phyloP scores from a whole-genome alignment of 1,140 invertebrate genomes.

The Lepidurus packardi region DNA sequence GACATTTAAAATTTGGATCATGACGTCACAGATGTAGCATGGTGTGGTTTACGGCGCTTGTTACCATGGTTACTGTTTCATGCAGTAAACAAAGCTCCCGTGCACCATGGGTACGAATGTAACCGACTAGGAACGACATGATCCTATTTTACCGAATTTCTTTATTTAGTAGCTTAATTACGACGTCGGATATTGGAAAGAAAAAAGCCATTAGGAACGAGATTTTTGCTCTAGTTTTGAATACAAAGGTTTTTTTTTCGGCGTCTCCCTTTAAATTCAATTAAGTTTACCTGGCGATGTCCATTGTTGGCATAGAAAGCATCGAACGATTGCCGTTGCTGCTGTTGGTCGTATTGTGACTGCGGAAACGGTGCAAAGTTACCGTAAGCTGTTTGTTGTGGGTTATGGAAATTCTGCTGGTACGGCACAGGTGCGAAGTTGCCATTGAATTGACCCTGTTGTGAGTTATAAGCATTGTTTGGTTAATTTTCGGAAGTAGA shows the following conservation, averaged over 20 bases:
- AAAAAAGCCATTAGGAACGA: too few relatives aligned
- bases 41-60: too few relatives aligned
- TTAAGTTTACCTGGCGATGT: background rate
- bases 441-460: background rate
- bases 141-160: too few relatives aligned
- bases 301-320: background rate
- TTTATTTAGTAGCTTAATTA: too few relatives aligned
- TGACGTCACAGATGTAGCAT: background rate
- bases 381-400: background rate
- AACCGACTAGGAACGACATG: too few relatives aligned
- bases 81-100: too few relatives aligned
- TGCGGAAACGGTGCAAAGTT: background rate
- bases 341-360: background rate
- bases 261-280: too few relatives aligned
- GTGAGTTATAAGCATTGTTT: background rate
- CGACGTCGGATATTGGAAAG: too few relatives aligned
- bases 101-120: too few relatives aligned
- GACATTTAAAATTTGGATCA: background rate
- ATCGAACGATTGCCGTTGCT: background rate
- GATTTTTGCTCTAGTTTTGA: too few relatives aligned
- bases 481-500: background rate
- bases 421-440: background rate
- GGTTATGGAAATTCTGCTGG: background rate
- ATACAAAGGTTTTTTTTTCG: too few relatives aligned
- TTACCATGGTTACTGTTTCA: too few relatives aligned